Base-by-base conservation (phyloP, 2,797 vertebrate genomes). In the Carapus acus region DNA sequence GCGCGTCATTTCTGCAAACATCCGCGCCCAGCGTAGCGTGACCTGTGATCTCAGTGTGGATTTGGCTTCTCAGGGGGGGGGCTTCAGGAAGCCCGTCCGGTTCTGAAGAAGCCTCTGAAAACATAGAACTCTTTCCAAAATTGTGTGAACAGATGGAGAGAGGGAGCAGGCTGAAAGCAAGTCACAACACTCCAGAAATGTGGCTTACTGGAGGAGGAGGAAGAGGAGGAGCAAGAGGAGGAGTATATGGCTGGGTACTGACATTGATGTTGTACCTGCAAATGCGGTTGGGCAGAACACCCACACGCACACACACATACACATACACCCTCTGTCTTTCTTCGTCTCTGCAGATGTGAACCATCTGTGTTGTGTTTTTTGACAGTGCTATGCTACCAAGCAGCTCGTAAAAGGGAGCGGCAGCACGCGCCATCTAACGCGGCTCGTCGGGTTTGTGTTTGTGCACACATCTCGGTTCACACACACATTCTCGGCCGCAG, bases 41-140 rank as follows among this genome's bases (percentile, higher is more conserved):
- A 67, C 49, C 65, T 79, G 62, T 79, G 75, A 84, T 80, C 76
- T 83, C 80, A 71, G 77, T 59, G 52, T 38, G 79, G 24, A 77
- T 69, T 45, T 11, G 61, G 47, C 67, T 74, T 67, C 64, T 77
- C 27, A 21, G 62, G 65, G 24, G 69, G 71, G 24, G 69, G 71
- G 69, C 64, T 43, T 65, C 67, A 83, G 85, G 82, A 87, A 80
- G 79, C 87, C 84, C 65, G 24, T 59, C 56, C 14, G 45, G 59
- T 61, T 72, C 64, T 70, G 67, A 78, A 57, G 53, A 53, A 75
- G 67, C 49, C 49, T 54, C 65, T 59, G 50, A 65, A 78, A n/a
- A n/a, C 83, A 86, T 86, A 68, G 54, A 14, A 58, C 58, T 29
- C 46, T 60, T 86, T 85, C 82, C 81, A 82, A 77, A 67, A 42